Evolutionary conservation across 2,113 vertebrate genomes (phyloP), one percentile per base, ranked within the genome.

Genomic region (Okapia johnstoni): DNA sequence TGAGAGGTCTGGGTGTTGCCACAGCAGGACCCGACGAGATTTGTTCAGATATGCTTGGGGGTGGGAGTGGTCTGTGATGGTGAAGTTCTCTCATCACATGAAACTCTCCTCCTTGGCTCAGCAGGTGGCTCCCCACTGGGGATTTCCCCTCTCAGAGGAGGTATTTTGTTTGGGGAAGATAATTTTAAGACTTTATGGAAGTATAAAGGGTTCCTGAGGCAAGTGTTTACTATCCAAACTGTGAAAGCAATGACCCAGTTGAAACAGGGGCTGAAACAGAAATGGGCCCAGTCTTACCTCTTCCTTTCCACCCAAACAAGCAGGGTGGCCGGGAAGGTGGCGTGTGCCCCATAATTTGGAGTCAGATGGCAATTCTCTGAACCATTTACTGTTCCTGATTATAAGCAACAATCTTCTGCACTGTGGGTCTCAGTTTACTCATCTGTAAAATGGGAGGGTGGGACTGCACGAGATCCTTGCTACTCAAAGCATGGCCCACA

Each of bases 281-380:
- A 16, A 61, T 9, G 8, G 5, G 57, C 66, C 21, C 15, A 3
- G 14, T 19, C 30, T 63, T 52, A n/a, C 15, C 25, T 7, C 6
- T 9, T 11, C 2, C 9, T 8, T 30, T 30, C 26, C 12, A 77
- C 73, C 23, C 30, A 28, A 61, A 80, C 73, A 63, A 66, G 12
- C 33, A 52, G 43, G 30, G 10, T 58, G 58, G 79, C 2, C 1
- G 7, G 50, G 70, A 88, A 81, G 25, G n/a, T 9, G 12, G 13
- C 3, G 0, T 5, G 0, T 4, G 50, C 4, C 43, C 40, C 7
- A 0, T 30, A 11, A 7, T 26, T 55, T 57, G 9, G 33, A 30
- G 40, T 43, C n/a, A 23, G 25, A 55, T 4, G 16, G 43, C n/a
- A 36, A 7, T 36, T 85, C 2, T 15, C 1, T 17, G 30, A 3